phyloP scores from a whole-genome alignment of 1,140 invertebrate genomes.

The Drosophila guanche region DNA sequence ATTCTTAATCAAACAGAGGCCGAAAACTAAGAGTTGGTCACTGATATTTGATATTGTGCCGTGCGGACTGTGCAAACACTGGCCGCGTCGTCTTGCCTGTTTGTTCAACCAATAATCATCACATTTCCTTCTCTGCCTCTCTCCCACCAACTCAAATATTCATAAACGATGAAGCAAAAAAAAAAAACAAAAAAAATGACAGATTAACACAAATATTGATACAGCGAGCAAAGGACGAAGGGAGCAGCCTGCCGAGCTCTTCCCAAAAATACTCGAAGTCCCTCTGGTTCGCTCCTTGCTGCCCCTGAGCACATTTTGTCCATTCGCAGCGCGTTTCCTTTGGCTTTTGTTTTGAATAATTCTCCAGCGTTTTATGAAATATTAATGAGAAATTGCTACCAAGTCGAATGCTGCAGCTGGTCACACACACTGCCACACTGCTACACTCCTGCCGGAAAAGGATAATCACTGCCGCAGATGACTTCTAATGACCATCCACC shows the following conservation, averaged over 20 bases:
- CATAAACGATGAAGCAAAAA: constrained; percentile 62
- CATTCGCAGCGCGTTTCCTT: constrained; percentile 63
- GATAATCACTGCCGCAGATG: constrained; percentile 49
- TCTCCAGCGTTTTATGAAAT: constrained; percentile 73
- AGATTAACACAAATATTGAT: constrained; percentile 82
- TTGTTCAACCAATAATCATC: constrained; percentile 77
- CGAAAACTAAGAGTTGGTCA: constrained; percentile 32
- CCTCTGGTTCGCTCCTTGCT: constrained; percentile 39
- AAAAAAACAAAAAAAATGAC: constrained; percentile 70
- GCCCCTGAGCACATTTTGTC: constrained; percentile 50
- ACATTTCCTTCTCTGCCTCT: constrained; percentile 60
- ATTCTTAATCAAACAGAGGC: constrained; percentile 15
- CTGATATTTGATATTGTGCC: constrained; percentile 26
- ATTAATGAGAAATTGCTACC: constrained; percentile 68
- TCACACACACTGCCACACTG: constrained; percentile 30
- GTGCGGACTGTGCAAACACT: constrained; percentile 7
- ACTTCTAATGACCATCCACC: too few relatives aligned
- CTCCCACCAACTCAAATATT: constrained; percentile 72
- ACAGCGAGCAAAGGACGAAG: constrained; percentile 45
- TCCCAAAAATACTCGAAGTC: constrained; percentile 38
- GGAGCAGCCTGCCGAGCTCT: constrained; percentile 27
- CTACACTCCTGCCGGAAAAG: constrained; percentile 14
- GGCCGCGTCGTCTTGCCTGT: constrained; percentile 31
- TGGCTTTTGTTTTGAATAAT: constrained; percentile 76
- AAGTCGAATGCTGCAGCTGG: constrained; percentile 70